Evolutionary conservation across 2,888 invertebrate species (phyloP).

Genomic region (Drosophila atroscutellata): DNA sequence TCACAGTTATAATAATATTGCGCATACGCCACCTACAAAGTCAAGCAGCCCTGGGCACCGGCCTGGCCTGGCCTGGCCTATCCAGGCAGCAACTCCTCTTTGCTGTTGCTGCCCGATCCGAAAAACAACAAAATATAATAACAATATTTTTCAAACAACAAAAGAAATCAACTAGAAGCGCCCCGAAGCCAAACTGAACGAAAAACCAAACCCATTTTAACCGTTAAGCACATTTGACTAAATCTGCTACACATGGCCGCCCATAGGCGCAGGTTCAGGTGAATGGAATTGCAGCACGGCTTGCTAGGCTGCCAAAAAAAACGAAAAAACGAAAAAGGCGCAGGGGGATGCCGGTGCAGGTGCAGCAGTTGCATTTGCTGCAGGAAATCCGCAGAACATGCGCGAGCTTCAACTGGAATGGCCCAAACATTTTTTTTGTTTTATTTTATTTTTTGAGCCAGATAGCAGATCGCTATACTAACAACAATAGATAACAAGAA

Average conservation of each 20-base stretch:
- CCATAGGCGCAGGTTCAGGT: conserved; percentile 51
- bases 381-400: conserved; percentile 71
- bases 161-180: conserved; percentile 82
- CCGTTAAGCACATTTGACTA: conserved; percentile 81
- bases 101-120: conserved; percentile 43
- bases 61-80: conserved; percentile 31
- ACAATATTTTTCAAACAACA: conserved; percentile 79
- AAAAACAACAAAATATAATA: conserved; percentile 64
- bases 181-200: conserved; percentile 58
- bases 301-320: conserved; percentile 3
- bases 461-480: conserved; percentile 72
- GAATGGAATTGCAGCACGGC: conserved; percentile 45
- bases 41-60: conserved; percentile 55
- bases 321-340: no score
- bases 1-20: conserved; percentile 78
- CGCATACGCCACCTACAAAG: conserved; percentile 80
- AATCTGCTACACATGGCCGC: conserved; percentile 76
- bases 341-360: conserved; percentile 12
- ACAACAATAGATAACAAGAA: conserved; percentile 77
- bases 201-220: conserved; percentile 81
- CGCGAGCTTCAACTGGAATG: conserved; percentile 69
- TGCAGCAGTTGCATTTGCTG: conserved; percentile 56
- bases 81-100: conserved; percentile 66
- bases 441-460: conserved; percentile 44
- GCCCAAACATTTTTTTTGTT: conserved; percentile 42